Base-by-base conservation (phyloP, 2,797 vertebrate genomes). In the Amniataba percoides region DNA sequence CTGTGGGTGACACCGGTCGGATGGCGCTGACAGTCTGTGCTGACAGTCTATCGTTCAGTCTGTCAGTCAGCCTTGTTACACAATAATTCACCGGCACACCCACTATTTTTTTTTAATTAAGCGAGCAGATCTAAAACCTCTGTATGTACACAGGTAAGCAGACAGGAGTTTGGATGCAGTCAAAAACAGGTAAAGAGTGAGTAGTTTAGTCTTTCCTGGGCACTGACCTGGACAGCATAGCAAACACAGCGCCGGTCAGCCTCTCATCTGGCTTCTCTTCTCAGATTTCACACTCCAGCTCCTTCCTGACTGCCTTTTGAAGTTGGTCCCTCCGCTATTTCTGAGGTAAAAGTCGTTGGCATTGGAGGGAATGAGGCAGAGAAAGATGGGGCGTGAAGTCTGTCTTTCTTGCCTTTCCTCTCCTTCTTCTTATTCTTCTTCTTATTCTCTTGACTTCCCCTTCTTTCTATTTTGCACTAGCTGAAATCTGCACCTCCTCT, bases 171-270 rank as follows among this genome's bases (percentile, higher is more conserved):
- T 53, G 46, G 31, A 25, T 56, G 16, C 51, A 72, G 25, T 8
- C n/a, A 34, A 64, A 40, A 70, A 19, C 36, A 71, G 49, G 52
- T n/a, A 77, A 69, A 71, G 60, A 80, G 58, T 39, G 59, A 68
- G 58, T 14, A 51, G 62, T 72, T 66, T 43, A 53, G 77, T 51
- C 9, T 81, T 89, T 83, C 58, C 70, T 67, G 77, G 81, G 76
- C 77, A 94, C 94, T 94, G 86, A 95, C 93, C 94, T 90, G 92
- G 80, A 90, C 70, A 67, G 81, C 48, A 78, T 4, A 76, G 87
- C 78, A 83, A 65, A 82, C 69, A 67, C 77, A 71, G 74, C 84
- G 53, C 59, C 51, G 77, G 66, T 80, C 81, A 84, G 80, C 87
- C 80, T 87, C 83, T 83, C 83, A 78, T 77, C 86, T 86, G 68